Evolutionary conservation across 2,113 vertebrate genomes (phyloP).

Genomic region (Xenus cinereus): DNA sequence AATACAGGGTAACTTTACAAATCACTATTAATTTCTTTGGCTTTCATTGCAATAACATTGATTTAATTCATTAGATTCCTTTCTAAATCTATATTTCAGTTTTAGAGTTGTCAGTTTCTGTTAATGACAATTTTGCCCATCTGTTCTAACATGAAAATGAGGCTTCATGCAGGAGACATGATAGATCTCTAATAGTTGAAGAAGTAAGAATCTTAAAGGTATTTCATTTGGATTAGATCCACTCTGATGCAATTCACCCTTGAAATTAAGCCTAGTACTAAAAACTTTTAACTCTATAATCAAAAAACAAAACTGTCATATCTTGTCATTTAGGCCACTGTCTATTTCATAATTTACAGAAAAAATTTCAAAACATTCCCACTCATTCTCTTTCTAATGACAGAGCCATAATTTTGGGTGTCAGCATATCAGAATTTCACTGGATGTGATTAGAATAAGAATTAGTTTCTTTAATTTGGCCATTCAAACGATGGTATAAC

Average conservation of each 20-base stretch:
- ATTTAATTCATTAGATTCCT: conserved; percentile 87
- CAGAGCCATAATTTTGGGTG: conserved; percentile 81
- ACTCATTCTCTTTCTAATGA: conserved; percentile 71
- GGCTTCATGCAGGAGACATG: conserved; percentile 75
- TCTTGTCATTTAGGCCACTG: conserved; percentile 42
- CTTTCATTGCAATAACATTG: conserved; percentile 86
- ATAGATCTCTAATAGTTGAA: conserved; percentile 76
- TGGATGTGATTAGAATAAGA: conserved; percentile 73
- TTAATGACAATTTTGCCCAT: conserved; percentile 88
- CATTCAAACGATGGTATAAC: conserved; percentile 33
- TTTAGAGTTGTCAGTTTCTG: conserved; percentile 87
- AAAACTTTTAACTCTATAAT: conserved; percentile 53
- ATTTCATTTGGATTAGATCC: conserved; percentile 73
- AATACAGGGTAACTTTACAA: conserved; percentile 82
- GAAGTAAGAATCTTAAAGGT: conserved; percentile 77
- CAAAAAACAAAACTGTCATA: conserved; percentile 46
- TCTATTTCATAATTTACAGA: conserved; percentile 52
- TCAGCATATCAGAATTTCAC: conserved; percentile 74
- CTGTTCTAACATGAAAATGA: conserved; percentile 82
- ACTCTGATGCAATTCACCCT: conserved; percentile 43
- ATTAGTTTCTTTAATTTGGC: conserved; percentile 70
- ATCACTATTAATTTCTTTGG: conserved; percentile 85
- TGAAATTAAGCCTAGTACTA: conserved; percentile 39
- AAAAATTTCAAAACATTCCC: conserved; percentile 71
- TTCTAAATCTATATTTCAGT: conserved; percentile 87